phyloP scores from a whole-genome alignment of 2,888 invertebrate species.

The Malacosoma neustria region DNA sequence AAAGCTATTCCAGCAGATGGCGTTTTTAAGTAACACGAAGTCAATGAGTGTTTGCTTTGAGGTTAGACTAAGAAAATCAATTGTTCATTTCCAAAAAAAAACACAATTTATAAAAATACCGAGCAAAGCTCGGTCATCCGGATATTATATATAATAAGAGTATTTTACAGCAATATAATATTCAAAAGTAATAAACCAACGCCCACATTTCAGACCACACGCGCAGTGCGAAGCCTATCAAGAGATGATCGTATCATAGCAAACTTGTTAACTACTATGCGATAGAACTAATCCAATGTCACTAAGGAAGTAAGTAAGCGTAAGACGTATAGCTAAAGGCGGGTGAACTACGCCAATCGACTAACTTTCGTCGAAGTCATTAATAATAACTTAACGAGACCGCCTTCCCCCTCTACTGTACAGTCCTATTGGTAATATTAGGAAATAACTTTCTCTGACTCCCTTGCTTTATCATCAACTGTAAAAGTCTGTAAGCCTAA shows the following conservation, averaged over 20 bases:
- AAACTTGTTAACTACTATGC: conserved; percentile 31
- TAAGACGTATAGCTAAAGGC: conserved; percentile 30
- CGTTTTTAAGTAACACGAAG: too few relatives aligned
- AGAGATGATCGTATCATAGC: conserved; percentile 20
- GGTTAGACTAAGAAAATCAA: too few relatives aligned
- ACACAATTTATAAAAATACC: too few relatives aligned
- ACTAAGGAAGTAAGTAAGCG: conserved; percentile 23
- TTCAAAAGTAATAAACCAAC: neutral
- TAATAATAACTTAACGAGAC: conserved; percentile 19
- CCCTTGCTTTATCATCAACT: too few relatives aligned
- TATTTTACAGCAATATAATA: neutral
- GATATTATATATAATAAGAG: too few relatives aligned
- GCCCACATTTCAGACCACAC: conserved; percentile 1
- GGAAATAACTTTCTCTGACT: too few relatives aligned
- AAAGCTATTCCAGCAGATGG: too few relatives aligned
- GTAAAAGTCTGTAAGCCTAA: too few relatives aligned
- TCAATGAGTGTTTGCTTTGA: too few relatives aligned
- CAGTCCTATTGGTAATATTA: too few relatives aligned
- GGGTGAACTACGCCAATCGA: conserved; percentile 13
- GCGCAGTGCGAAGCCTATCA: conserved; percentile 4
- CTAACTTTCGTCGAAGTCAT: conserved; percentile 18
- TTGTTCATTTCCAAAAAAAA: too few relatives aligned
- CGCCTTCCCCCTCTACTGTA: neutral
- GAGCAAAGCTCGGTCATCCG: too few relatives aligned
- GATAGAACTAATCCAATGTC: conserved; percentile 24